Evolutionary conservation across 2,888 invertebrate genomes (phyloP).

Genomic region (Thymelicus sylvestris): DNA sequence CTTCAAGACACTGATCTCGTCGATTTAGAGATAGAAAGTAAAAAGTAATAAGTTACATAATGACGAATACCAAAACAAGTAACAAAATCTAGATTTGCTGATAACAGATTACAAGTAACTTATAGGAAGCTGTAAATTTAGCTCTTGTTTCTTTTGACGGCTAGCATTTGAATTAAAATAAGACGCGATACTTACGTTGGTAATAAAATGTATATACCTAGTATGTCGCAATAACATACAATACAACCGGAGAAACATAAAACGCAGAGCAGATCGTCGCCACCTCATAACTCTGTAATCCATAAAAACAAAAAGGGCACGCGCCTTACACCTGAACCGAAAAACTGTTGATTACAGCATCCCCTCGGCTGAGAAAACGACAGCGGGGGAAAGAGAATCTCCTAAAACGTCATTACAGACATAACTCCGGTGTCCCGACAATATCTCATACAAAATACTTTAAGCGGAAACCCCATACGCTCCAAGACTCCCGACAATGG

Average conservation of each 20-base stretch:
- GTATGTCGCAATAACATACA: background rate
- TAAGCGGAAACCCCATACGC: constrained; percentile 82
- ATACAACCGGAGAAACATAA: constrained; percentile 6
- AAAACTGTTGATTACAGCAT: constrained; percentile 49
- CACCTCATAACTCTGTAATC: constrained; percentile 21
- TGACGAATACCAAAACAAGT: no score
- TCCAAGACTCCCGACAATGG: constrained; percentile 76
- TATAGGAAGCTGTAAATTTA: no score
- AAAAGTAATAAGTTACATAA: no score
- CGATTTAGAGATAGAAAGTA: no score
- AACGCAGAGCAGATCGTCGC: constrained; percentile 26
- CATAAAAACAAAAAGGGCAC: constrained; percentile 16
- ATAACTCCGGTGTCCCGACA: constrained; percentile 57
- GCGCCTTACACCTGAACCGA: constrained; percentile 41
- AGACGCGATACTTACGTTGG: no score
- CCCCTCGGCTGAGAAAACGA: constrained; percentile 50
- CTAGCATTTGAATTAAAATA: no score
- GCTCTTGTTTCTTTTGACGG: no score
- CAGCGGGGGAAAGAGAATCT: constrained; percentile 54
- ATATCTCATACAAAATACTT: constrained; percentile 78
- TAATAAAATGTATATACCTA: no score
- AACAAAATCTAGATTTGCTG: no score
- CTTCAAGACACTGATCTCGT: no score
- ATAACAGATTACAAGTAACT: no score
- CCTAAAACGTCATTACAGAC: constrained; percentile 73